These are phyloP conservation scores for Varanus komodoensis DNA, from an alignment of 2,113 vertebrate genomes.

Conservation along the genomic window DNA sequence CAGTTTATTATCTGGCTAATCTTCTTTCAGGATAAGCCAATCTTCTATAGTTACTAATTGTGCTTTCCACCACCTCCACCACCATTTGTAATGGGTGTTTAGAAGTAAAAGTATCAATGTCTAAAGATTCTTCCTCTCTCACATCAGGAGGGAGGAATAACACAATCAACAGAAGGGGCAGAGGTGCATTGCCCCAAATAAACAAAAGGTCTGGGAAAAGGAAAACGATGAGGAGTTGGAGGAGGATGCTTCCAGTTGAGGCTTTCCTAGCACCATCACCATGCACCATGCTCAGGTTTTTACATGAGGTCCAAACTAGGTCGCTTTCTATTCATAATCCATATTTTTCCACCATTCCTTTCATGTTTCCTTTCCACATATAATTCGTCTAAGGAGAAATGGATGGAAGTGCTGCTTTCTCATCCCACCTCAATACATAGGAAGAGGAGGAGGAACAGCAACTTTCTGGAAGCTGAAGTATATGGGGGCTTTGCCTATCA, in stretches of 20 bases:
- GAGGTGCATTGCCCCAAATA: not conserved
- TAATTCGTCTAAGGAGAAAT: too few relatives aligned
- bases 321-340: too few relatives aligned
- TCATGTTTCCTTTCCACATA: too few relatives aligned
- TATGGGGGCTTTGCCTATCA: not conserved
- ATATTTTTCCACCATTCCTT: too few relatives aligned
- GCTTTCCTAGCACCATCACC: too few relatives aligned
- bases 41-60: not conserved
- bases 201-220: not conserved
- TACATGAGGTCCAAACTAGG: too few relatives aligned
- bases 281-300: too few relatives aligned
- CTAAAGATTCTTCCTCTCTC: not conserved
- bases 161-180: not conserved
- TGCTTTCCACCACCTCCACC: not conserved
- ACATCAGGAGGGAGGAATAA: not conserved
- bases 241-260: too few relatives aligned
- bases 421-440: too few relatives aligned
- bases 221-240: too few relatives aligned
- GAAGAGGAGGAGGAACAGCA: not conserved
- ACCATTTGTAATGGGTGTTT: not conserved
- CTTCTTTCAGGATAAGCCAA: not conserved
- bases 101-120: not conserved
- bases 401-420: too few relatives aligned
- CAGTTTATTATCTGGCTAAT: not conserved
- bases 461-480: not conserved